Percentiles rank a stretch among this genome's conserved stretches.
These are phyloP conservation scores for Apogon hyalosoma DNA, from an alignment of 2,797 vertebrate genomes.

Conservation along the genomic window DNA sequence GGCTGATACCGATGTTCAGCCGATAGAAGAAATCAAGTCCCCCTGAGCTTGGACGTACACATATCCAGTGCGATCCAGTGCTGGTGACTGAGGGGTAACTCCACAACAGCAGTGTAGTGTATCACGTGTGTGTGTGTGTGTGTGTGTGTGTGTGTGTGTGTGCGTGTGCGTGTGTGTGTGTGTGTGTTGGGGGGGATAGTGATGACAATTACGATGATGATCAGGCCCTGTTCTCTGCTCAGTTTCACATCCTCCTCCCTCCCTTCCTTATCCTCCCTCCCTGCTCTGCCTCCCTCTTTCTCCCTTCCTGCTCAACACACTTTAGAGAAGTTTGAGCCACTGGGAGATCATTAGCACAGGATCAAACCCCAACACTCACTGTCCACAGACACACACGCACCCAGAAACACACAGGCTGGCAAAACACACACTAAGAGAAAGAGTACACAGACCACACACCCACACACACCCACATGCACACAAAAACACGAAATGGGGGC, in stretches of 20 bases:
- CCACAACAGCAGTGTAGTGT: not conserved
- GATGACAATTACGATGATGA: conserved; percentile 36
- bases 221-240: conserved; percentile 44
- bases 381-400: conserved; percentile 43
- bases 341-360: conserved; percentile 82
- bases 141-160: too few relatives aligned
- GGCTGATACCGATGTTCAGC: too few relatives aligned
- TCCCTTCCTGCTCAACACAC: conserved; percentile 60
- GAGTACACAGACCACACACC: conserved; percentile 41
- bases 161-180: not conserved
- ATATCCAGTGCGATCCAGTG: not conserved
- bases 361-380: conserved; percentile 73
- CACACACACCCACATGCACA: conserved; percentile 21
- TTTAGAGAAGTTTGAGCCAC: conserved; percentile 77
- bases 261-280: conserved; percentile 2
- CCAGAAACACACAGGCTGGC: conserved; percentile 19
- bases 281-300: conserved; percentile 23
- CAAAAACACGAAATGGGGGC: conserved; percentile 61
- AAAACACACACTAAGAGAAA: conserved; percentile 29
- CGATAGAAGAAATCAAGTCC: too few relatives aligned
- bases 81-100: conserved; percentile 18
- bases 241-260: conserved; percentile 31
- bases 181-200: not conserved
- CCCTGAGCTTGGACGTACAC: too few relatives aligned
- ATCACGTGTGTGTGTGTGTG: not conserved